A percentile compares a stretch with the other conserved stretches of the same genome.
phyloP scores from a whole-genome alignment of 35 echinoderm and acorn worm species.

The Chiridota heheva region DNA sequence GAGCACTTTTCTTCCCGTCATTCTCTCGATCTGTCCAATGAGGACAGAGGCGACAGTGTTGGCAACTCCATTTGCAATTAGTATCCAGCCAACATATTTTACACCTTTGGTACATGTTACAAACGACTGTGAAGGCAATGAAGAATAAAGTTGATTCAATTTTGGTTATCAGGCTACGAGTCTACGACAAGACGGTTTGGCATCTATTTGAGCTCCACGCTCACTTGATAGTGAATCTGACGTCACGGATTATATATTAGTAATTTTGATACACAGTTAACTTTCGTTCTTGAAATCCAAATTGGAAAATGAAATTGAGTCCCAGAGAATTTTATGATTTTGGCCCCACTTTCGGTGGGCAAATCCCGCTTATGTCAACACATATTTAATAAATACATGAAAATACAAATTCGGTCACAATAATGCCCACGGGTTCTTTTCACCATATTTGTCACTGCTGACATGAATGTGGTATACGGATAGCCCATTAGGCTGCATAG shows the following conservation, averaged over 20 bases:
- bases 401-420: too few species aligned
- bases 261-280: background rate
- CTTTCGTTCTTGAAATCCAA: background rate
- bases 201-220: background rate
- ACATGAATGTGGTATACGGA: too few species aligned
- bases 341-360: too few species aligned
- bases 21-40: constrained; percentile 45
- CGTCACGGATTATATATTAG: background rate
- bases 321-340: too few species aligned
- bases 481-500: too few species aligned
- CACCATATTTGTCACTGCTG: too few species aligned
- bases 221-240: background rate
- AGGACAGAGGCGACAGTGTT: constrained; percentile 41
- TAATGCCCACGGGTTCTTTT: too few species aligned
- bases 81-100: constrained; percentile 38
- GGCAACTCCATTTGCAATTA: constrained; percentile 41
- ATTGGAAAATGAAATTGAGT: background rate
- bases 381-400: too few species aligned
- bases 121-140: constrained; percentile 42
- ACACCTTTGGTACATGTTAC: constrained; percentile 56
- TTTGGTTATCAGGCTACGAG: background rate
- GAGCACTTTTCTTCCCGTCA: constrained; percentile 32
- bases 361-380: too few species aligned
- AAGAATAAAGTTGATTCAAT: background rate
- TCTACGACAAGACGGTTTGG: background rate